These are phyloP conservation scores for Poeciliopsis occidentalis DNA, from an alignment of 2,113 vertebrate genomes.

Conservation along the genomic window DNA sequence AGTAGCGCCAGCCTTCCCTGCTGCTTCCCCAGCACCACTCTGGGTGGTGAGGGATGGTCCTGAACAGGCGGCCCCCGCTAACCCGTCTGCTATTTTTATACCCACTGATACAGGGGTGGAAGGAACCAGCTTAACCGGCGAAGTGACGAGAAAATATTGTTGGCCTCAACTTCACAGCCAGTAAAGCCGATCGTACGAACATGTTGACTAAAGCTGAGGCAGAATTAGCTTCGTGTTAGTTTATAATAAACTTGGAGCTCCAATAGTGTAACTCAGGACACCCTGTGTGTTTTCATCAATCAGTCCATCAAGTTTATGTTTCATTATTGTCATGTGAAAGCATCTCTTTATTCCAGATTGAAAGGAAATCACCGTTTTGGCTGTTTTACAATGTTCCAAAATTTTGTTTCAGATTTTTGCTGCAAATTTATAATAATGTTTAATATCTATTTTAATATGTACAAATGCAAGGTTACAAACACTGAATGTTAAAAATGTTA, in stretches of 20 bases:
- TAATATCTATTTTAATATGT: too few relatives aligned
- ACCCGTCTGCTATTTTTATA: constrained; percentile 65
- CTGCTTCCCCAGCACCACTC: constrained; percentile 54
- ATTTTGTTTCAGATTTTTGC: too few relatives aligned
- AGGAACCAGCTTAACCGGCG: constrained; percentile 30
- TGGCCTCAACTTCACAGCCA: constrained; percentile 32
- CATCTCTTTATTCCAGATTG: too few relatives aligned
- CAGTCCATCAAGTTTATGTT: too few relatives aligned
- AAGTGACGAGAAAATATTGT: constrained; percentile 60
- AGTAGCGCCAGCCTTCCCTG: constrained; percentile 35
- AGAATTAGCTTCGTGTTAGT: constrained; percentile 34
- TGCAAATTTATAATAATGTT: too few relatives aligned
- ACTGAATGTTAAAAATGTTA: too few relatives aligned
- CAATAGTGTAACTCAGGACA: not conserved
- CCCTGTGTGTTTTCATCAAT: not conserved
- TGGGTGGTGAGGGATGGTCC: constrained; percentile 61
- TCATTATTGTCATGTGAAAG: too few relatives aligned
- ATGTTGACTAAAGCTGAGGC: constrained; percentile 7
- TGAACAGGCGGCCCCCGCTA: constrained; percentile 57
- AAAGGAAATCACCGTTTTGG: too few relatives aligned
- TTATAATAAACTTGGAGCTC: constrained; percentile 17
- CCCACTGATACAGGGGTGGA: constrained; percentile 40
- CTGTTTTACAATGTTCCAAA: too few relatives aligned
- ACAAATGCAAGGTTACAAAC: too few relatives aligned
- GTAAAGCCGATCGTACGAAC: constrained; percentile 19